These are phyloP conservation scores for Neogobius melanostomus DNA, from an alignment of 2,113 vertebrate genomes.

Conservation along the genomic window DNA sequence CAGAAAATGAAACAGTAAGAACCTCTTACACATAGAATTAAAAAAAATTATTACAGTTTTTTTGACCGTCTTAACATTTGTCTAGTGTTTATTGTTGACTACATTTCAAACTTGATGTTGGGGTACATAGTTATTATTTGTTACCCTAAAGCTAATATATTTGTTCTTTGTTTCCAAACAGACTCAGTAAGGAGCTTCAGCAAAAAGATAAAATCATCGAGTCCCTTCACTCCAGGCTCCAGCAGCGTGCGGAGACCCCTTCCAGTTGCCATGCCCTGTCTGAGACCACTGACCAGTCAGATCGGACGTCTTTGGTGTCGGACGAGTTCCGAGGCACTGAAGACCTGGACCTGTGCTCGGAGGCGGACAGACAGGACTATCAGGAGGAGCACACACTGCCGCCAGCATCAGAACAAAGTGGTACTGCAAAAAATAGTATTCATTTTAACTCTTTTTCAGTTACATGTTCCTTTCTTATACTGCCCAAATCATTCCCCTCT, in stretches of 20 bases:
- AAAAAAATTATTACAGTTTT: neutral
- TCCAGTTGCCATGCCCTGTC: slow-evolving; percentile 84
- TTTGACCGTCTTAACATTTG: neutral
- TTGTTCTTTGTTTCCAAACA: slow-evolving; percentile 41
- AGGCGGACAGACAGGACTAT: slow-evolving; percentile 83
- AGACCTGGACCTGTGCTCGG: slow-evolving; percentile 85
- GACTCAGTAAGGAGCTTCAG: slow-evolving; percentile 87
- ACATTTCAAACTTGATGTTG: neutral
- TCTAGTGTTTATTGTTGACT: neutral
- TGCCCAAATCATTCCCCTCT: slow-evolving; percentile 51
- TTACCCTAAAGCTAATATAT: slow-evolving; percentile 3
- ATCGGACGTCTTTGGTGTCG: slow-evolving; percentile 84
- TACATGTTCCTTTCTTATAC: slow-evolving; percentile 14
- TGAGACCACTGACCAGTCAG: slow-evolving; percentile 84
- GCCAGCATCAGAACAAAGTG: slow-evolving; percentile 53
- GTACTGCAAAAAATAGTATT: slow-evolving; percentile 30
- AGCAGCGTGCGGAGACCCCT: slow-evolving; percentile 79
- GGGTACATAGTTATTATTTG: neutral
- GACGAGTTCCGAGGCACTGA: slow-evolving; percentile 80
- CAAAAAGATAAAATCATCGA: slow-evolving; percentile 91
- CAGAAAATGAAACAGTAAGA: slow-evolving; percentile 56
- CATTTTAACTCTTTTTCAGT: neutral
- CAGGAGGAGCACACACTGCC: slow-evolving; percentile 59
- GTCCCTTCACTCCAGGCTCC: slow-evolving; percentile 86
- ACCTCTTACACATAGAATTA: no score